phyloP scores from a whole-genome alignment of 2,888 invertebrate species.

The Allophyes oxyacanthae region DNA sequence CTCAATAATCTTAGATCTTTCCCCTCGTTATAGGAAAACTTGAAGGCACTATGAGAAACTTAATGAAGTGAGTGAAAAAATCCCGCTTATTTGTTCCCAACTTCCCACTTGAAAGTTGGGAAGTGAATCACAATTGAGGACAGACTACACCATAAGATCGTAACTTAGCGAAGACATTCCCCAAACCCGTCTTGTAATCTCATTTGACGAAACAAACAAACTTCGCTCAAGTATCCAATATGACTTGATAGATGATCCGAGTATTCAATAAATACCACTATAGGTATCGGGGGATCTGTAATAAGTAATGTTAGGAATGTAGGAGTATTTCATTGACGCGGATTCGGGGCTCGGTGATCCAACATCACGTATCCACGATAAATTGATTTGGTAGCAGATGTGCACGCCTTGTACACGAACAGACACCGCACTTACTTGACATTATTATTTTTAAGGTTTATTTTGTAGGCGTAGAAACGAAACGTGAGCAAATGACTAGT shows the following conservation, averaged over 20 bases:
- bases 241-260: constrained; percentile 47
- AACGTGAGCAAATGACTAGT: constrained; percentile 20
- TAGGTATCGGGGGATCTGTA: constrained; percentile 38
- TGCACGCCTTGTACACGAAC: constrained; percentile 66
- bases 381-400: constrained; percentile 79
- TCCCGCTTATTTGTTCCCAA: constrained; percentile 46
- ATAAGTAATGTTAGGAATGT: constrained; percentile 54
- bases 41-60: constrained; percentile 40
- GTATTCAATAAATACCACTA: constrained; percentile 51
- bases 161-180: constrained; percentile 37
- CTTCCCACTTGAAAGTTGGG: constrained; percentile 46
- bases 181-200: constrained; percentile 31
- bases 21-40: constrained; percentile 42
- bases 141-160: constrained; percentile 46
- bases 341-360: constrained; percentile 54
- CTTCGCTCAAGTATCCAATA: constrained; percentile 46
- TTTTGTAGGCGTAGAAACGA: constrained; percentile 50
- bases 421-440: constrained; percentile 65
- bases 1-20: constrained; percentile 40
- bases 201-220: constrained; percentile 50
- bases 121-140: constrained; percentile 41
- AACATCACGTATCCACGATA: constrained; percentile 75
- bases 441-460: constrained; percentile 70
- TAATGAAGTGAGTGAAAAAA: constrained; percentile 52
- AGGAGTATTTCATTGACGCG: constrained; percentile 61